Conservation (phyloP, 1,140 invertebrate species). For the Solenopsis fugax region DNA sequence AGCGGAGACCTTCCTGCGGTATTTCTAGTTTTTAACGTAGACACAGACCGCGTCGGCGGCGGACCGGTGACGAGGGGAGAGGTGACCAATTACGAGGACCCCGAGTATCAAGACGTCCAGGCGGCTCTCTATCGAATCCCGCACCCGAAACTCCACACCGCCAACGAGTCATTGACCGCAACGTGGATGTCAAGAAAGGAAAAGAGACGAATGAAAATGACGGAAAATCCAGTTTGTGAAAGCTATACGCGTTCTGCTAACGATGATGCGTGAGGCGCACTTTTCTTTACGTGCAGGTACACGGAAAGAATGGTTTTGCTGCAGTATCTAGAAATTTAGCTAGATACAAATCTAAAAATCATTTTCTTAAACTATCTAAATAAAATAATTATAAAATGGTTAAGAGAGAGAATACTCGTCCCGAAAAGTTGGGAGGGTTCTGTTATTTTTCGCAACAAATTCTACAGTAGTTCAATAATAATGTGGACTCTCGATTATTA, state of each 20-base stretch:
- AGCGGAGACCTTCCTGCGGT: slow-evolving; percentile 66
- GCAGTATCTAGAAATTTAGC: too few relatives aligned
- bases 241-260: not conserved
- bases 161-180: slow-evolving; percentile 5
- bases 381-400: too few relatives aligned
- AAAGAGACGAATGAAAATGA: not conserved
- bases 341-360: too few relatives aligned
- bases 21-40: slow-evolving; percentile 73
- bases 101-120: slow-evolving; percentile 40
- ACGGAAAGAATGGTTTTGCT: too few relatives aligned
- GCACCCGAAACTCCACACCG: not conserved
- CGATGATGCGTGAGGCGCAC: not conserved
- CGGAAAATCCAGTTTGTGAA: not conserved
- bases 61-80: not conserved
- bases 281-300: not conserved
- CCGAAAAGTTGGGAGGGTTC: too few relatives aligned
- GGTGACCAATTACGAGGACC: slow-evolving; percentile 62
- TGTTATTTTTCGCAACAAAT: too few relatives aligned
- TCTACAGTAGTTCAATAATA: too few relatives aligned
- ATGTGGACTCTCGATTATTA: too few relatives aligned
- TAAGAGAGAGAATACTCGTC: too few relatives aligned
- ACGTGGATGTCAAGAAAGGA: not conserved
- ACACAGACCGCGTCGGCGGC: not conserved
- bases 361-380: too few relatives aligned
- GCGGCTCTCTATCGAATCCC: slow-evolving; percentile 8